Evolutionary conservation across 2,797 vertebrate species (phyloP), one percentile per base, ranked within the genome.

Genomic region (Pagetopsis macropterus): DNA sequence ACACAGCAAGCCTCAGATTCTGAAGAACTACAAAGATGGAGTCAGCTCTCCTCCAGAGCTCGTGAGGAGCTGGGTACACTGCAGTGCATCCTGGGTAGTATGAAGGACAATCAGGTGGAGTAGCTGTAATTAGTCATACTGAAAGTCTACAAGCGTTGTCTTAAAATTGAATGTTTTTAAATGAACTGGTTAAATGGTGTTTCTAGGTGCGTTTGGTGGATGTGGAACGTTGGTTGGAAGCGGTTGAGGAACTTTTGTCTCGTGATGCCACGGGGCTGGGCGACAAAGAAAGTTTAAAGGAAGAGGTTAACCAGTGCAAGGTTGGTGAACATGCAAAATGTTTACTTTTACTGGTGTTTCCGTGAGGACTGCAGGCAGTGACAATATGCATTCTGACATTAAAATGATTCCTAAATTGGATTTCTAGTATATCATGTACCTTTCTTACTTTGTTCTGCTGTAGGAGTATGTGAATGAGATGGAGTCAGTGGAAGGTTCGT

Each of bases 391-490:
- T n/a, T 46, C 59, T 54, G 9, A 64, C 19, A 37, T 9, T 62
- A 17, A 71, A 15, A 15, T 66, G 1, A 44, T 52, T 40, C 14
- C 5, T 58, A 5, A 21, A 17, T 4, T 14, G 1, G 2, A 2
- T 48, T 46, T 66, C 40, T 17, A 40, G 3, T 4, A 27, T 27
- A 17, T 50, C 37, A 7, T 0, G 15, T 10, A 54, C 27, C n/a
- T 40, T 49, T 33, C 15, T 45, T 44, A 70, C 10, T 52, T 10
- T 19, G 12, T 70, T 70, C 4, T 5, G 27, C 23, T 70, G 69
- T 59, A 99, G 98, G 85, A 91, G 65, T 93, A 97, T 84, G 94
- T 96, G 76, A 95, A 87, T 81, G 96, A 99, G 92, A 96, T 99
- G 88, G 97, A 97, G 87, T 91, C 90, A 2, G 83, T 94, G 75